phyloP scores from a whole-genome alignment of 2,113 vertebrate genomes.

The Hydropotes inermis region DNA sequence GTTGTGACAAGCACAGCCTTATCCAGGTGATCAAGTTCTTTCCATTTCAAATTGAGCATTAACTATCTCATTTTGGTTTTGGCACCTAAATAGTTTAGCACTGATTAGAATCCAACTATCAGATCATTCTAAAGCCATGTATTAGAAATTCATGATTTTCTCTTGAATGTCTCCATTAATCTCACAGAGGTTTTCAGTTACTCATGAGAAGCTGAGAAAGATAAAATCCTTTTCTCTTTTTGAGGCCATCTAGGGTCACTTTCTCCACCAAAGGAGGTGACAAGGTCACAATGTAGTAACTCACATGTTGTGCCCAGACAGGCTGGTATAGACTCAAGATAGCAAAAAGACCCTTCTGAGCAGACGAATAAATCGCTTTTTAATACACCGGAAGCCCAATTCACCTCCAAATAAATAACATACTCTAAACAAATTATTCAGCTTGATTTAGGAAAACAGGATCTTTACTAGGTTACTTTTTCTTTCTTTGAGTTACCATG shows the following conservation, averaged over 20 bases:
- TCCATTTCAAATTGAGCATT: not conserved
- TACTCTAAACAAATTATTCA: not conserved
- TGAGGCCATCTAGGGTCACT: not conserved
- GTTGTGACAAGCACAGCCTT: not conserved
- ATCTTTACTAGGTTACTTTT: not conserved
- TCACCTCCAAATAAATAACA: not conserved
- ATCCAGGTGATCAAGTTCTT: slow-evolving; percentile 23
- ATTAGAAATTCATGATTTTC: slow-evolving; percentile 44
- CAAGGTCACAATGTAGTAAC: not conserved
- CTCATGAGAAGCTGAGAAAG: slow-evolving; percentile 11
- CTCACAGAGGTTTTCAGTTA: not conserved
- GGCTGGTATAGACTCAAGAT: not conserved
- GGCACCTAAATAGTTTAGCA: not conserved
- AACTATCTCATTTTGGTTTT: not conserved
- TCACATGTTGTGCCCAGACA: not conserved
- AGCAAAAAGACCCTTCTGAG: not conserved
- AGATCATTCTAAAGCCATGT: slow-evolving; percentile 12
- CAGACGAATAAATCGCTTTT: not conserved
- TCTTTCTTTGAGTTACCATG: not conserved
- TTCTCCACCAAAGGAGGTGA: not conserved
- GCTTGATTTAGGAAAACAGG: not conserved
- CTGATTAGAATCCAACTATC: slow-evolving; percentile 25
- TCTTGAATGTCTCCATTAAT: not conserved
- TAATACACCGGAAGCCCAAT: not conserved
- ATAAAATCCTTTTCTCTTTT: not conserved